A percentile compares a stretch with the other conserved stretches of the same genome.
These are phyloP conservation scores for Actenoides lindsayi DNA, from an alignment of 2,113 vertebrate species.

Conservation along the genomic window DNA sequence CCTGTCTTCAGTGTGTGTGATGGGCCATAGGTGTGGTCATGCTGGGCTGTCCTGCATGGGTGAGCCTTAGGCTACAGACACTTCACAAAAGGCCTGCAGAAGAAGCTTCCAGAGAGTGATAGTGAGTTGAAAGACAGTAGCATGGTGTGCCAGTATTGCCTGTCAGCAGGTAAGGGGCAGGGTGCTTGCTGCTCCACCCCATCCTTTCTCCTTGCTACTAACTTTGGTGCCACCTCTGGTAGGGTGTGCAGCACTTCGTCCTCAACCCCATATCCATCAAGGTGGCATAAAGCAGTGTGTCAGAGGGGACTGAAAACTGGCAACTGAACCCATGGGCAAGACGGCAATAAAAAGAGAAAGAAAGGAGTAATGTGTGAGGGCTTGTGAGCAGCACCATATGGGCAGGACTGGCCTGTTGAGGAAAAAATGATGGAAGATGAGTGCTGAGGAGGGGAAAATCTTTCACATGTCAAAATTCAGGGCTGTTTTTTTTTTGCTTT, in stretches of 20 bases:
- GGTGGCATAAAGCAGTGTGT: background rate
- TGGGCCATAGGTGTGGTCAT: background rate
- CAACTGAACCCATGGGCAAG: background rate
- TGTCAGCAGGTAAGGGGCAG: background rate
- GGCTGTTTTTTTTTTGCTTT: background rate
- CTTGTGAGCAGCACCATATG: background rate
- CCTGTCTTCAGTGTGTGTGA: background rate
- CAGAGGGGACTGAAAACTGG: background rate
- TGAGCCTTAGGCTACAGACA: background rate
- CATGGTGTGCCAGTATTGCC: fast-evolving
- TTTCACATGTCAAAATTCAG: background rate
- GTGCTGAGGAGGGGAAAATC: background rate
- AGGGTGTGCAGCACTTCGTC: background rate
- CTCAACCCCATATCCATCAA: background rate
- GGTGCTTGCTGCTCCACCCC: fast-evolving
- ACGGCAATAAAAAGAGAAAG: background rate
- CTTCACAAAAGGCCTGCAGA: background rate
- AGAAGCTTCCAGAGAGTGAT: background rate
- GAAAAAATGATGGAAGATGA: background rate
- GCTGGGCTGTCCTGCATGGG: background rate
- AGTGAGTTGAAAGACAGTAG: background rate
- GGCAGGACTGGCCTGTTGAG: background rate
- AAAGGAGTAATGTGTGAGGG: background rate
- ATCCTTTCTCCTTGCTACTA: background rate
- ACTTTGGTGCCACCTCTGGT: background rate